phyloP scores from a whole-genome alignment of 2,888 invertebrate species.

The Synergus gifuensis region DNA sequence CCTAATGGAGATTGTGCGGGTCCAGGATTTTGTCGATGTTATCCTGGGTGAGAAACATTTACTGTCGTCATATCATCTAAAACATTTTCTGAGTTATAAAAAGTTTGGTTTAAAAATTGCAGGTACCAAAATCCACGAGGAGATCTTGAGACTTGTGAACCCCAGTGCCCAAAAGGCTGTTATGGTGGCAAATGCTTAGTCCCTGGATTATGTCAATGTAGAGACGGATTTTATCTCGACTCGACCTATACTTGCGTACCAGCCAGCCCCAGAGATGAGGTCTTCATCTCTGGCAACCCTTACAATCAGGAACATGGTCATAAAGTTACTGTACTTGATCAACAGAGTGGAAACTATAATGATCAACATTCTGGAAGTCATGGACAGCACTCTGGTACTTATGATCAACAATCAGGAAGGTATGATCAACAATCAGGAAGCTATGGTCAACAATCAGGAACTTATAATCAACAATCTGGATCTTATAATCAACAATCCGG shows the following conservation, averaged over 20 bases:
- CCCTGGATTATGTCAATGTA: constrained; percentile 69
- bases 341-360: constrained; percentile 23
- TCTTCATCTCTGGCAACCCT: neutral
- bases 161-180: constrained; percentile 66
- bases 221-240: constrained; percentile 65
- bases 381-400: neutral
- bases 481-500: constrained; percentile 3
- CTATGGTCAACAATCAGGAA: neutral
- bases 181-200: constrained; percentile 64
- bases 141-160: constrained; percentile 67
- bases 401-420: neutral
- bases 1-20: constrained; percentile 69
- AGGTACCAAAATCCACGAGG: constrained; percentile 69
- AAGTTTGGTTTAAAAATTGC: constrained; percentile 24
- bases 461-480: constrained; percentile 13
- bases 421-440: neutral
- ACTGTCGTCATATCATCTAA: neutral
- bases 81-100: neutral
- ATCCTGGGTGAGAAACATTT: constrained; percentile 63
- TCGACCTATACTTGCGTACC: constrained; percentile 58
- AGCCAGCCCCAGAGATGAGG: neutral
- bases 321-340: neutral
- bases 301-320: neutral
- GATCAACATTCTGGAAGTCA: neutral
- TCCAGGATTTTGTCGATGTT: constrained; percentile 71